Conservation (phyloP, 2,888 invertebrate species). For the Nymphalis c-album region DNA sequence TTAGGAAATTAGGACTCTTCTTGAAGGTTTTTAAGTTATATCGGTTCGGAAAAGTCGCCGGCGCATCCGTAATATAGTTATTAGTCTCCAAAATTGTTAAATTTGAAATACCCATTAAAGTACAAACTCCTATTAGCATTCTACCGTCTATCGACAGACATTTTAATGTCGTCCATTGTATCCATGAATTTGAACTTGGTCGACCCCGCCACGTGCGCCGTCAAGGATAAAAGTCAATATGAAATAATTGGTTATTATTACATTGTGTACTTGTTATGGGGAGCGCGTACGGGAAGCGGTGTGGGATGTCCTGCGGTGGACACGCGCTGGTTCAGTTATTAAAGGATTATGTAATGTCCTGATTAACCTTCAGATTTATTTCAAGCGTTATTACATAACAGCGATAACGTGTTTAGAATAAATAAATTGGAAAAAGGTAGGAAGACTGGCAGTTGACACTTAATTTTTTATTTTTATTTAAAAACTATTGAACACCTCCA, state of each 20-base stretch:
- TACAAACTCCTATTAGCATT: no score
- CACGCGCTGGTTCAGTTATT: constrained; percentile 16
- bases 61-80: background rate
- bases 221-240: constrained; percentile 18
- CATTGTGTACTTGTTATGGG: constrained; percentile 15
- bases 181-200: constrained; percentile 12
- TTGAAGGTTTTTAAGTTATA: no score
- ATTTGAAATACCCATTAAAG: no score
- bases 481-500: no score
- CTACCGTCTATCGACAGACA: background rate
- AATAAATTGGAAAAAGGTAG: no score
- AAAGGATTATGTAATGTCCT: constrained; percentile 28
- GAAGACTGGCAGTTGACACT: no score
- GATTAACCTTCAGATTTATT: constrained; percentile 24
- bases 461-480: no score
- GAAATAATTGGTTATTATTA: constrained; percentile 22
- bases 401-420: no score
- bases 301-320: constrained; percentile 30
- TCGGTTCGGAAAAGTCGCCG: no score
- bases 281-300: constrained; percentile 14
- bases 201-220: constrained; percentile 15
- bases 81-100: background rate
- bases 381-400: no score
- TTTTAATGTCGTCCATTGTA: constrained; percentile 5
- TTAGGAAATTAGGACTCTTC: no score